These are phyloP conservation scores for Lysandra bellargus DNA, from an alignment of 2,888 invertebrate genomes.

Conservation along the genomic window DNA sequence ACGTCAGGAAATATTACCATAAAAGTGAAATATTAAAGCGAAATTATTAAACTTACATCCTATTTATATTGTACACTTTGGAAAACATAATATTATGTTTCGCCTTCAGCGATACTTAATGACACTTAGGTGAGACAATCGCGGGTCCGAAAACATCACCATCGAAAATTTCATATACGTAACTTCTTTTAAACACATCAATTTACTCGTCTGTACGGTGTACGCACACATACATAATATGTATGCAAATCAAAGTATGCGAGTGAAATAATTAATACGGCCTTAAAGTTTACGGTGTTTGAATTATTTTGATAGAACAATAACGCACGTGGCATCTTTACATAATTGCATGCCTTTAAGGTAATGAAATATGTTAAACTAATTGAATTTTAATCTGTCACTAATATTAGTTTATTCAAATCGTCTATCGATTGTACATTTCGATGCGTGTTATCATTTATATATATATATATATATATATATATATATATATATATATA, in stretches of 20 bases:
- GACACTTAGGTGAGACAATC: background rate
- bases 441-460: background rate
- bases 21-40: too few relatives aligned
- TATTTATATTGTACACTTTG: background rate
- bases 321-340: constrained; percentile 4
- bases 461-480: too few relatives aligned
- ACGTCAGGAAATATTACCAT: background rate
- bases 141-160: background rate
- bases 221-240: background rate
- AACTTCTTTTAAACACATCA: background rate
- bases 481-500: too few relatives aligned
- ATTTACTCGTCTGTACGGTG: background rate
- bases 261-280: constrained; percentile 6
- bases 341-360: background rate
- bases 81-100: background rate
- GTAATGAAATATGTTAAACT: constrained; percentile 8
- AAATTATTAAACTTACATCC: background rate
- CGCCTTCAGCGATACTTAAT: background rate
- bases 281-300: constrained; percentile 1
- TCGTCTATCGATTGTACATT: background rate
- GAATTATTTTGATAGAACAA: constrained; percentile 19
- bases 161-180: background rate
- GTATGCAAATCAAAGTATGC: constrained; percentile 10
- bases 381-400: constrained; percentile 11
- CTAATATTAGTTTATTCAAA: constrained; percentile 15